phyloP scores from a whole-genome alignment of 2,888 invertebrate species.

The Thysanoteuthis rhombus region DNA sequence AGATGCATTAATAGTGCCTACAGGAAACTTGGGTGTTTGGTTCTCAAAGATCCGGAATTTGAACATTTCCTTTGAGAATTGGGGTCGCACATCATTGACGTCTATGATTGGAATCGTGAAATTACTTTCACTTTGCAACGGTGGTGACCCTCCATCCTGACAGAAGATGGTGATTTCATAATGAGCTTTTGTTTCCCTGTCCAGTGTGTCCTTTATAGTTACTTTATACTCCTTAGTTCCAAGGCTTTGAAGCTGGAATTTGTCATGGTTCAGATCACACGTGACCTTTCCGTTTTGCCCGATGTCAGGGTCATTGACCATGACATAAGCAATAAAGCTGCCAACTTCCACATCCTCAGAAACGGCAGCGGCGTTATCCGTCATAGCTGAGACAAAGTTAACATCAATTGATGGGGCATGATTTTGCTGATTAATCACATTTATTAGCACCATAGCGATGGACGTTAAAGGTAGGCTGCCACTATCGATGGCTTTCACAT shows the following conservation, averaged over 20 bases:
- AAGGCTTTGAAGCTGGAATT: background rate
- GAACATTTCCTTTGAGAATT: constrained; percentile 12
- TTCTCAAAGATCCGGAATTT: background rate
- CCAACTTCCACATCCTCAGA: background rate
- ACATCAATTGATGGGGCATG: background rate
- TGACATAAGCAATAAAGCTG: background rate
- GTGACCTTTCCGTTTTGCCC: background rate
- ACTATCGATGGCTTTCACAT: background rate
- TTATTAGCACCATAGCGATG: background rate
- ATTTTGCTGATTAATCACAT: background rate
- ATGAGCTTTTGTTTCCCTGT: background rate
- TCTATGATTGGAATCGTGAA: background rate
- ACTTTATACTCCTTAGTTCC: background rate
- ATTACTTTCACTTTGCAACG: background rate
- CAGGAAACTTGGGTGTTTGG: background rate
- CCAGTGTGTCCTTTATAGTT: background rate
- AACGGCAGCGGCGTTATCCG: background rate
- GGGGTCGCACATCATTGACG: background rate
- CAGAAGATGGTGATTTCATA: background rate
- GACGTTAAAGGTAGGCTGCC: background rate
- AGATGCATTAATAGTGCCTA: background rate
- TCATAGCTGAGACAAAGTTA: background rate
- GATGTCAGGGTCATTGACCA: background rate
- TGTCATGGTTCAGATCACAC: background rate
- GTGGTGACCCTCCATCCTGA: background rate